Base-by-base conservation (phyloP, 2,113 vertebrate species). In the Paramisgurnus dabryanus region DNA sequence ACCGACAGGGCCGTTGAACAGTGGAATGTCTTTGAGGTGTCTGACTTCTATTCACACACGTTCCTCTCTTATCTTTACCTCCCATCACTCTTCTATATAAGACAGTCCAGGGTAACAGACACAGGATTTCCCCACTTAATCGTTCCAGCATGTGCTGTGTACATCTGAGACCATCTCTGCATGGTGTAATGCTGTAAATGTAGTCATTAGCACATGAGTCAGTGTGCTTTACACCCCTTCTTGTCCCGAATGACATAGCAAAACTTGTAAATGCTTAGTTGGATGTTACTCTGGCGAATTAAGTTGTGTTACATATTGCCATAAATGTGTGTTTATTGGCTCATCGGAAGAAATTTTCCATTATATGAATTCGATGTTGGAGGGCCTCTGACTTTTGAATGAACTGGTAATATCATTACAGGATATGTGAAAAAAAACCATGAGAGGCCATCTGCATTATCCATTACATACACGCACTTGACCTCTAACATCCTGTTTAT, bases 121-220 rank as follows among this genome's bases (percentile, higher is more conserved):
- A 18, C 50, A 61, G 63, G 55, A 68, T 76, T 81, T 77, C 49
- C 41, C 65, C 64, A 5, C 10, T 34, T 78, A 67, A 74, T 74
- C 7, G 34, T 66, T 73, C 69, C 76, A 78, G 41, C 61, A 60
- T 78, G 76, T 67, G 49, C 39, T 65, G 15, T 65, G 34, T 69
- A 77, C 39, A 17, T 77, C 34, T 47, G 57, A 78, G 67, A 71
- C 58, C 22, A 17, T 72, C 22, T 53, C 50, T 67, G 63, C 27
- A 65, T 77, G 68, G 49, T 77, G 75, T 40, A 77, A 72, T 47
- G 45, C 40, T 71, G 39, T 78, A 78, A 78, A 82, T 66, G 10
- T 22, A 60, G 75, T 18, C 50, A 63, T 67, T 40, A 67, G 22
- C 66, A 47, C 13, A 17, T 7, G 11, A 69, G 63, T 57, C 49